These are phyloP conservation scores for Poeciliopsis turrubarensis DNA, from an alignment of 2,113 vertebrate species.

Conservation along the genomic window DNA sequence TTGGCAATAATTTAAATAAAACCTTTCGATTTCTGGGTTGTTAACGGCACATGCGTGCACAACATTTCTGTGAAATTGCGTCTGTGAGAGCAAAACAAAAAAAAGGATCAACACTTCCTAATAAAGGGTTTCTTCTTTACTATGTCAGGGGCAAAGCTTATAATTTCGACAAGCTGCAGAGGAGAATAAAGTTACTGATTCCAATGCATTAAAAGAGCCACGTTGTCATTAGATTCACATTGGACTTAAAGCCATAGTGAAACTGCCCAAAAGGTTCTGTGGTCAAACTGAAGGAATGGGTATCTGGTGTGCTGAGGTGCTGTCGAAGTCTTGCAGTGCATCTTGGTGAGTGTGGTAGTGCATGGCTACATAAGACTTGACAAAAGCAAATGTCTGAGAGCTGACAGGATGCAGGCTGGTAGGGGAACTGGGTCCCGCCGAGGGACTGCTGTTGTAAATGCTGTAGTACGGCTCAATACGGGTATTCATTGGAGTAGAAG, in stretches of 20 bases:
- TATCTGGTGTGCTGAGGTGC: slow-evolving; percentile 84
- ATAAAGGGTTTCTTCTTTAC: slow-evolving; percentile 33
- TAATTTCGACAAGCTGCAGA: slow-evolving; percentile 28
- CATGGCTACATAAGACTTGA: slow-evolving; percentile 88
- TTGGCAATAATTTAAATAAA: slow-evolving; percentile 21
- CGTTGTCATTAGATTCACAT: slow-evolving; percentile 31
- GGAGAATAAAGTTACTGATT: slow-evolving; percentile 44
- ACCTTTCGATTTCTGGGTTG: slow-evolving; percentile 18
- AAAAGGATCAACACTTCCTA: slow-evolving; percentile 32
- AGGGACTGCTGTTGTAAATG: slow-evolving; percentile 93
- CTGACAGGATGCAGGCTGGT: slow-evolving; percentile 83
- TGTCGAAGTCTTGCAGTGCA: slow-evolving; percentile 83
- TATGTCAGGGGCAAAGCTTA: slow-evolving; percentile 28
- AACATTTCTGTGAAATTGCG: slow-evolving; percentile 59
- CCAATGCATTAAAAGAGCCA: slow-evolving; percentile 19
- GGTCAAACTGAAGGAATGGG: slow-evolving; percentile 87
- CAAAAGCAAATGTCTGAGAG: slow-evolving; percentile 84
- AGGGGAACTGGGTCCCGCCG: slow-evolving; percentile 83
- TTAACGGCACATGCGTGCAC: slow-evolving; percentile 46
- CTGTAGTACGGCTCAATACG: slow-evolving; percentile 96
- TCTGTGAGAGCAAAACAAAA: slow-evolving; percentile 48
- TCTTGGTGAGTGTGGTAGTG: slow-evolving; percentile 87
- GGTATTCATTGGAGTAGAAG: slow-evolving; percentile 93
- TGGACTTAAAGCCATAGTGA: slow-evolving; percentile 14
- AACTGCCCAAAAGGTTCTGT: slow-evolving; percentile 9